Conservation (phyloP, 2,888 invertebrate genomes). For the Drosophila hamatofila region DNA sequence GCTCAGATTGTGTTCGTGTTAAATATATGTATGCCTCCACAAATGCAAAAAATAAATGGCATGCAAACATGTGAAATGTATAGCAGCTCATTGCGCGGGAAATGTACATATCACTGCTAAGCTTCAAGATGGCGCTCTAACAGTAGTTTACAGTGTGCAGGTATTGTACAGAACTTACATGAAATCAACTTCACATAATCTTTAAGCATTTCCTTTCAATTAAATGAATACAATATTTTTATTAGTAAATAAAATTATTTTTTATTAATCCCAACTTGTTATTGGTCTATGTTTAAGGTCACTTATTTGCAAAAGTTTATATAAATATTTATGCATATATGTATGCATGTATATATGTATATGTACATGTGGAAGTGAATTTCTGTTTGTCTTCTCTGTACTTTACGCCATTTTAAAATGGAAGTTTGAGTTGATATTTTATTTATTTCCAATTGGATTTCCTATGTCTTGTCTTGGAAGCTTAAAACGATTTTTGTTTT, state of each 20-base stretch:
- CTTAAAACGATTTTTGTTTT: conserved; percentile 46
- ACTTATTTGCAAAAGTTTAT: conserved; percentile 49
- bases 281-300: conserved; percentile 23
- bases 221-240: too few relatives aligned
- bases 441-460: conserved; percentile 16
- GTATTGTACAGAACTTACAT: background rate
- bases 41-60: too few relatives aligned
- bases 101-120: too few relatives aligned
- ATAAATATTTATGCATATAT: conserved; percentile 44
- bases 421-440: conserved; percentile 68
- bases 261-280: conserved; percentile 9
- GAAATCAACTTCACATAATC: background rate
- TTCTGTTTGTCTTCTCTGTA: conserved; percentile 22
- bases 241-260: conserved; percentile 33
- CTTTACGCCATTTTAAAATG: conserved; percentile 44
- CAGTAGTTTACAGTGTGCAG: background rate
- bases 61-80: too few relatives aligned
- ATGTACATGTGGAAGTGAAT: conserved; percentile 56
- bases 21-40: too few relatives aligned
- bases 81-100: too few relatives aligned
- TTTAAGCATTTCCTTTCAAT: background rate
- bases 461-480: conserved; percentile 54
- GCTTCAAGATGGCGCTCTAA: background rate
- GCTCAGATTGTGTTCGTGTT: too few relatives aligned
- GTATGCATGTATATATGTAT: conserved; percentile 33